phyloP scores from a whole-genome alignment of 2,113 vertebrate genomes.

The Sitta europaea region DNA sequence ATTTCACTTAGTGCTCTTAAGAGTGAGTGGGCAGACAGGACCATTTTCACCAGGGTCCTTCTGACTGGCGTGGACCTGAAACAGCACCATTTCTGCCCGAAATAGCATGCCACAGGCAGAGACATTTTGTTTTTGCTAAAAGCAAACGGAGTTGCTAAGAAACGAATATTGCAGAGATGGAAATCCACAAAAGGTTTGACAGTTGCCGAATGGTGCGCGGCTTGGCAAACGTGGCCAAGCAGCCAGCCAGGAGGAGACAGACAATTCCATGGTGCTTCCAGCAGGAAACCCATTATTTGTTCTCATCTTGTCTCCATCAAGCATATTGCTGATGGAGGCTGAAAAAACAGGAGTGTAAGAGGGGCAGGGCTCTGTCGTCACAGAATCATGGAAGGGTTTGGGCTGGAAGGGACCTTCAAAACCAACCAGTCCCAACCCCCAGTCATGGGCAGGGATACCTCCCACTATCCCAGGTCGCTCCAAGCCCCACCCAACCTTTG shows the following conservation, averaged over 20 bases:
- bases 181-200: constrained; percentile 49
- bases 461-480: background rate
- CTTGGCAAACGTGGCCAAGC: background rate
- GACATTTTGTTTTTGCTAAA: constrained; percentile 64
- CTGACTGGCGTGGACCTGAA: background rate
- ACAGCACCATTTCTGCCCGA: constrained; percentile 27
- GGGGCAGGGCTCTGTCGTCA: background rate
- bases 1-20: background rate
- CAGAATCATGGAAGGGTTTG: background rate
- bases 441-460: background rate
- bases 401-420: background rate
- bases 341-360: background rate
- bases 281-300: background rate
- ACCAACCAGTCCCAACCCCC: rapidly evolving
- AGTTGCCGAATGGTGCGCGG: background rate
- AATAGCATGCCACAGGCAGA: constrained; percentile 57
- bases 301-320: background rate
- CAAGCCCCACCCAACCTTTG: rapidly evolving
- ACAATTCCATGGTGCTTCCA: background rate
- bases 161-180: constrained; percentile 51
- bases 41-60: constrained; percentile 35
- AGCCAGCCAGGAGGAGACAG: background rate
- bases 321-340: background rate
- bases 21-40: background rate
- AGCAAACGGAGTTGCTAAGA: constrained; percentile 70